Evolutionary conservation across 2,113 vertebrate genomes (phyloP), one percentile per base, ranked within the genome.

Genomic region (Aphelocoma coerulescens): DNA sequence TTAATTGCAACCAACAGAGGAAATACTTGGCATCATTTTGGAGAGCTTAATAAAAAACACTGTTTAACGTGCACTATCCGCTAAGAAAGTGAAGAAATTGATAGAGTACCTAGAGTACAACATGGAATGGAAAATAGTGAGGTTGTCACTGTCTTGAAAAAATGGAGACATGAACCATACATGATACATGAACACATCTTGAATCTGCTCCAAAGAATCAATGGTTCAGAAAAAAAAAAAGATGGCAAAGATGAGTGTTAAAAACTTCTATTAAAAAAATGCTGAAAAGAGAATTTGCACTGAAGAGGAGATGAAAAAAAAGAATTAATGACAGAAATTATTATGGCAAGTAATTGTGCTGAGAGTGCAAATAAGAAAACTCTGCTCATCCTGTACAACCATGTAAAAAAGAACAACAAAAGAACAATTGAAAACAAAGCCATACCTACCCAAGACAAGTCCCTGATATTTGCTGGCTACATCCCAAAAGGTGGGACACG

Each of bases 1-100:
- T 68, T 72, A 82, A 63, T 59, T 67, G 20, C 21, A 79, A 55
- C 6, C 16, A 67, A 57, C 7, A 59, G 41, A 73, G 20, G 21
- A 81, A 91, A 89, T 26, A 23, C 13, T 28, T 84, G 26, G 37
- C 18, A n/a, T 23, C 0, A 46, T 54, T 85, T 37, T 74, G 16
- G 20, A 71, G 28, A 81, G 9, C 16, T 62, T 49, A 32, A 54
- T 75, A 43, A 76, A 85, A 90, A 48, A 13, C 7, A 1, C 10
- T 37, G 6, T 52, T 65, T 65, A 80, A 48, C 0, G 0, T 41
- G 6, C 6, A 49, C 11, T 16, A 74, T 46, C 15, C 16, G 26
- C 55, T 41, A 62, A 65, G 46, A 57, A 68, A 48, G 4, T 5
- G 4, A 58, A 87, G 24, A 74, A 49, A 37, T 74, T 41, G 0